Base-by-base conservation (phyloP, 1,140 invertebrate species). In the Coelopa frigida region DNA sequence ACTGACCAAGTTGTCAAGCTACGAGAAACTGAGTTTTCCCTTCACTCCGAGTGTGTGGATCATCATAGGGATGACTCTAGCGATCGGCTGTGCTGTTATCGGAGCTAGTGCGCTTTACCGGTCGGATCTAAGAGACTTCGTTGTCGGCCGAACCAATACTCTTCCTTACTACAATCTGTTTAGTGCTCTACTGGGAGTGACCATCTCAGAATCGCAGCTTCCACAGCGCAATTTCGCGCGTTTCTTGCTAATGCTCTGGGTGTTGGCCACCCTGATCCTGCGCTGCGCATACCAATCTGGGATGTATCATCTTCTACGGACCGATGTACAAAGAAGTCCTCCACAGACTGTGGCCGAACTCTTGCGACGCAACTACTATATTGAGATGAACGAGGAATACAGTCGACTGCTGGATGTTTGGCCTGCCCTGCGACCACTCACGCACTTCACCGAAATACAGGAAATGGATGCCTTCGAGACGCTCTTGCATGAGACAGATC, bases 211-310 rank as follows among this genome's bases (percentile, higher is more conserved):
- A 4, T 26, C 17, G 3, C 48, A 2, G 6, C 2, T 65, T 27
- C 59, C 61, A 1, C 40, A 23, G 0, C 33, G 51, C 2, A 42
- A 26, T 17, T 50, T 53, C 3, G 32, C 35, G 0, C 51, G 61
- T 0, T 36, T 56, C 8, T 11, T 56, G 3, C 27, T 65, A 5
- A 14, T 54, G 15, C 51, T 53, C 11, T 65, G 61, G 61, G 20
- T 65, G 24, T 10, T 61, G 17, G 21, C 40, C 21, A 39, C 50
- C 0, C 8, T 57, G 14, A 42, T 65, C 3, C 33, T 65, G 33
- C 52, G 61, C 39, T 52, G 47, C 26, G 61, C 57, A 21, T 65
- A 65, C 20, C 61, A 65, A 49, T 57, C 61, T 22, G 61, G 61
- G 7, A 60, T 65, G 56, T 65, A 61, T 20, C 55, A 65, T 41